Evolutionary conservation across 2,888 invertebrate species (phyloP).

Genomic region (Orthosia incerta): DNA sequence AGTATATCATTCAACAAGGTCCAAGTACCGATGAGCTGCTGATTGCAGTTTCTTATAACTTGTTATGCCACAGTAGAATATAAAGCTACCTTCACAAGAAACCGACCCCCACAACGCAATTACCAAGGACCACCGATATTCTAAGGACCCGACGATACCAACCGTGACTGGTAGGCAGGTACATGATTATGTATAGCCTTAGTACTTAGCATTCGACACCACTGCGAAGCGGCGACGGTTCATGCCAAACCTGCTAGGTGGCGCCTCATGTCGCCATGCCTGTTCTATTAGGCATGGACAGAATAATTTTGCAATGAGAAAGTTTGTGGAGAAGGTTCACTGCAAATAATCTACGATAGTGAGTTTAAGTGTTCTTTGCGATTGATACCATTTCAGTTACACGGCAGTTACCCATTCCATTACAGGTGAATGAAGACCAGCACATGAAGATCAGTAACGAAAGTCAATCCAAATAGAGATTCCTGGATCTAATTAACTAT

Average conservation of each 20-base stretch:
- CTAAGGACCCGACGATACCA: conserved; percentile 17
- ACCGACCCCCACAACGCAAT: not conserved
- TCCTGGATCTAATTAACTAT: too few species aligned
- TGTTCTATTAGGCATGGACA: conserved; percentile 49
- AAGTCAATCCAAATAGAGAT: too few species aligned
- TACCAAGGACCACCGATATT: conserved; percentile 51
- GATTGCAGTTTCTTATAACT: too few species aligned
- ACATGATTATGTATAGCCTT: conserved; percentile 32
- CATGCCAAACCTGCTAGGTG: conserved; percentile 53
- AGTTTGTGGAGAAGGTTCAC: conserved; percentile 34
- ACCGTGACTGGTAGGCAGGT: conserved; percentile 24
- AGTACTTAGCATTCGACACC: conserved; percentile 52
- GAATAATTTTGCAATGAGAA: conserved; percentile 52
- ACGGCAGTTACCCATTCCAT: not conserved
- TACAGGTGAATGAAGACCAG: too few species aligned
- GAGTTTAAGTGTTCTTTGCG: too few species aligned
- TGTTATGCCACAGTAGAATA: not conserved
- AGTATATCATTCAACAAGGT: not conserved
- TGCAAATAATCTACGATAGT: not conserved
- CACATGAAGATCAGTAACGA: too few species aligned
- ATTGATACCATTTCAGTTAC: not conserved
- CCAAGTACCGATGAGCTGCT: not conserved
- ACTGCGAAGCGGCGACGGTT: conserved; percentile 24
- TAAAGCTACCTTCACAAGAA: conserved; percentile 13
- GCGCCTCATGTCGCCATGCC: conserved; percentile 59